Percentiles rank a stretch among this genome's conserved stretches.
phyloP scores from a whole-genome alignment of 1,140 invertebrate genomes.

The Galleria mellonella region DNA sequence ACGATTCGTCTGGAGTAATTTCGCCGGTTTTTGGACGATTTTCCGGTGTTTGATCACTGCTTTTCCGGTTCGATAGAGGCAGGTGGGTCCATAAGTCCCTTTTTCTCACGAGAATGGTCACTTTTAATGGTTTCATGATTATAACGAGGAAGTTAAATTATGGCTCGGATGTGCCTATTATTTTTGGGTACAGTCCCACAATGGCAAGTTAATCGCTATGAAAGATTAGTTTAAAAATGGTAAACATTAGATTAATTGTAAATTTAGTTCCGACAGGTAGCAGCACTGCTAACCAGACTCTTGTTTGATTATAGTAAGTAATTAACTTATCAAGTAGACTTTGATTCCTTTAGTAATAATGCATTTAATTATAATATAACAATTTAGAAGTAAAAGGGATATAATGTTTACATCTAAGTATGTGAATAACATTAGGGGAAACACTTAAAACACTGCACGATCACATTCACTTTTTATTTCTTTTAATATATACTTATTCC shows the following conservation, averaged over 20 bases:
- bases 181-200: not conserved
- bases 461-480: not conserved
- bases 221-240: no score
- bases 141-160: conserved; percentile 42
- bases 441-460: not conserved
- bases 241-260: no score
- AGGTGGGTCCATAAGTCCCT: conserved; percentile 39
- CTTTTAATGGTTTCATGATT: conserved; percentile 30
- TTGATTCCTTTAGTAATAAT: no score
- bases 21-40: conserved; percentile 64
- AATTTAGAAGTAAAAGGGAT: no score
- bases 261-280: no score
- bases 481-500: not conserved
- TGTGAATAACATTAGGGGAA: no score
- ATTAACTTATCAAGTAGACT: no score
- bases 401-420: no score
- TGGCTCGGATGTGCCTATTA: conserved; percentile 8
- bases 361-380: no score
- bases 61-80: conserved; percentile 59
- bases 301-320: no score
- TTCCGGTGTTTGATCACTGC: conserved; percentile 58
- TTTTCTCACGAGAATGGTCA: conserved; percentile 60
- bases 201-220: no score
- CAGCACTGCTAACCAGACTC: no score
- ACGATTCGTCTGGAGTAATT: conserved; percentile 58